These are phyloP conservation scores for Tupiocoris notatus DNA, from an alignment of 2,888 invertebrate species.

Conservation along the genomic window DNA sequence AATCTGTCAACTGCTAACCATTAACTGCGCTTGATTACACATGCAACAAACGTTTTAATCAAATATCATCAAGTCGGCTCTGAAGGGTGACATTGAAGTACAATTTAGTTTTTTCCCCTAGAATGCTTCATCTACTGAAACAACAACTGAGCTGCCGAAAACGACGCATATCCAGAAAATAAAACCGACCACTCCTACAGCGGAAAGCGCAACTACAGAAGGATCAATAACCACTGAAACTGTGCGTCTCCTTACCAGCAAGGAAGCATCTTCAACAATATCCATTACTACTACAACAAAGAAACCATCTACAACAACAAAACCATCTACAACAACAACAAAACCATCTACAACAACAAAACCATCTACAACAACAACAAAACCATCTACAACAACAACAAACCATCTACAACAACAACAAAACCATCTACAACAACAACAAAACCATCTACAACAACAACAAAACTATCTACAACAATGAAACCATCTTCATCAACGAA, in stretches of 20 bases:
- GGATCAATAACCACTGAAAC: not conserved
- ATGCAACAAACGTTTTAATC: no score
- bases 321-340: no score
- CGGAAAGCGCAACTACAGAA: constrained; percentile 11
- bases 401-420: constrained; percentile 56
- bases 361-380: no score
- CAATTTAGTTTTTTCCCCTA: no score
- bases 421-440: constrained; percentile 12
- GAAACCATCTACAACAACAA: constrained; percentile 53
- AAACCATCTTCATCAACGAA: no score
- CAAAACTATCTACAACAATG: constrained; percentile 54
- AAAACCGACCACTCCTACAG: constrained; percentile 14
- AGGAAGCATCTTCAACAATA: constrained; percentile 54
- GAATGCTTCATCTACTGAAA: constrained; percentile 11
- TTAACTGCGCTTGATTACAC: no score
- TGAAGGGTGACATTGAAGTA: no score
- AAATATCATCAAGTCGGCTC: no score
- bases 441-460: constrained; percentile 53
- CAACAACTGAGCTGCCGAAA: constrained; percentile 29
- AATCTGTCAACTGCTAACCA: no score
- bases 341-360: no score
- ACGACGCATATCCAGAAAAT: constrained; percentile 22
- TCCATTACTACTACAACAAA: constrained; percentile 50
- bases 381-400: no score
- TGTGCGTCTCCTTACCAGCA: constrained; percentile 7